phyloP scores from a whole-genome alignment of 2,797 vertebrate species.

The Anabacerthia variegaticeps region DNA sequence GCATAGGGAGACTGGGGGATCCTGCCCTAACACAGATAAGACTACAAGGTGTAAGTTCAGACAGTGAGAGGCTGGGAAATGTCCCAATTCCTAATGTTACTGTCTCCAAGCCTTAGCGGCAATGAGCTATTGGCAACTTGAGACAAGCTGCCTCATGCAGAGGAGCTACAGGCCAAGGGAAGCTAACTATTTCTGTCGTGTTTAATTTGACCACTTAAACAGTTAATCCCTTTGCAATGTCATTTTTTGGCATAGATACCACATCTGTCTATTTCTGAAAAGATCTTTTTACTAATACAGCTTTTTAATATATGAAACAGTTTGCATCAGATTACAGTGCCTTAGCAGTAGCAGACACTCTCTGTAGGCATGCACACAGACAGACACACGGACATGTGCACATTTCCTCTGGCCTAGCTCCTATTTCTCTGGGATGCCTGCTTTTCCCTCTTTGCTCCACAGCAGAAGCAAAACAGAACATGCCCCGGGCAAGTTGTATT shows the following conservation, averaged over 20 bases:
- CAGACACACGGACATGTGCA: not conserved
- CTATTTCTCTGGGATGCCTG: not conserved
- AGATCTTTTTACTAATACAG: conserved; percentile 41
- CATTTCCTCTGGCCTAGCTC: not conserved
- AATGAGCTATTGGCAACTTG: conserved; percentile 53
- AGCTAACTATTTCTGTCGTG: conserved; percentile 58
- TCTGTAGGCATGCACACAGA: not conserved
- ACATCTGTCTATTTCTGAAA: conserved; percentile 48
- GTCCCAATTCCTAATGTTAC: conserved; percentile 18
- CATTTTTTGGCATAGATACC: conserved; percentile 55
- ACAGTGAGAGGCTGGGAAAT: conserved; percentile 29
- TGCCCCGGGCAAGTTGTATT: not conserved
- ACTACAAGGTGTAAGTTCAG: not conserved
- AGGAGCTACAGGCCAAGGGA: conserved; percentile 50
- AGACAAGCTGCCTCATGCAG: conserved; percentile 51
- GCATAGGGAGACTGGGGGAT: not conserved
- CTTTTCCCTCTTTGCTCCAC: not conserved
- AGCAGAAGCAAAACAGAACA: not conserved
- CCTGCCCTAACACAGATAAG: not conserved
- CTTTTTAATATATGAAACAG: conserved; percentile 46
- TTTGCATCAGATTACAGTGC: conserved; percentile 50
- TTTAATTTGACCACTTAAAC: conserved; percentile 66
- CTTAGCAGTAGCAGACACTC: not conserved
- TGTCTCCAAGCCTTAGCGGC: conserved; percentile 40
- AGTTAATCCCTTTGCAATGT: conserved; percentile 62